Percentiles rank a stretch among this genome's conserved stretches.
Evolutionary conservation across 2,888 invertebrate genomes (phyloP).

Genomic region (Fabriciana adippe): DNA sequence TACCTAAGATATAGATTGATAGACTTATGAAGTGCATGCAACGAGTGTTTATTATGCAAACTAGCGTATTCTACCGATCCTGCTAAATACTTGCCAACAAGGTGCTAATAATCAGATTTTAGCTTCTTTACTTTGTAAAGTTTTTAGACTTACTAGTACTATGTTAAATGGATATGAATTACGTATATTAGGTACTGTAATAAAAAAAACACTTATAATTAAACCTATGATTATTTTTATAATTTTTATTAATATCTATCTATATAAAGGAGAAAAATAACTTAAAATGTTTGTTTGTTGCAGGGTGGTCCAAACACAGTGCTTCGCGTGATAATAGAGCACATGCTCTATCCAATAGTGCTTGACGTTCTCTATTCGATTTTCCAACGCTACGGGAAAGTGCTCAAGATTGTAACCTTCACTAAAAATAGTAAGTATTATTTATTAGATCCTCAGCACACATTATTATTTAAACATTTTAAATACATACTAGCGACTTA

Average conservation of each 20-base stretch:
- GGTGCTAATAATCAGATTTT: slow-evolving; percentile 26
- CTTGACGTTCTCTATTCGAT: slow-evolving; percentile 98
- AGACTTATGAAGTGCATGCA: slow-evolving; percentile 39
- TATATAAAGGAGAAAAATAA: too few species aligned
- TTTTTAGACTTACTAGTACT: neutral
- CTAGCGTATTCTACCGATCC: slow-evolving; percentile 30
- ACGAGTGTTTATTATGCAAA: slow-evolving; percentile 42
- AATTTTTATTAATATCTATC: neutral
- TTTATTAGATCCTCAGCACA: neutral
- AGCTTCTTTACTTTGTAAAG: slow-evolving; percentile 13
- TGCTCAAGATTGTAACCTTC: slow-evolving; percentile 99
- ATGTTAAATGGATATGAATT: neutral
- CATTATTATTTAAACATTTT: neutral
- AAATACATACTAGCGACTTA: neutral
- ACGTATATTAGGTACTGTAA: neutral
- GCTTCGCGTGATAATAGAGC: slow-evolving; percentile 98
- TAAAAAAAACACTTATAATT: too few species aligned
- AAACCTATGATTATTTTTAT: neutral
- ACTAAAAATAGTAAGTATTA: slow-evolving; percentile 97
- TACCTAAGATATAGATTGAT: slow-evolving; percentile 38
- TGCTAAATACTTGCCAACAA: slow-evolving; percentile 32
- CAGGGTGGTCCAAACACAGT: slow-evolving; percentile 97
- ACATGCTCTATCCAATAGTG: slow-evolving; percentile 98
- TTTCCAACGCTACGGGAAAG: slow-evolving; percentile 99
- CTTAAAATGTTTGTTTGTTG: slow-evolving; percentile 3